Evolutionary conservation across 1,140 invertebrate species (phyloP).

Genomic region (Stegodyphus mimosarum): DNA sequence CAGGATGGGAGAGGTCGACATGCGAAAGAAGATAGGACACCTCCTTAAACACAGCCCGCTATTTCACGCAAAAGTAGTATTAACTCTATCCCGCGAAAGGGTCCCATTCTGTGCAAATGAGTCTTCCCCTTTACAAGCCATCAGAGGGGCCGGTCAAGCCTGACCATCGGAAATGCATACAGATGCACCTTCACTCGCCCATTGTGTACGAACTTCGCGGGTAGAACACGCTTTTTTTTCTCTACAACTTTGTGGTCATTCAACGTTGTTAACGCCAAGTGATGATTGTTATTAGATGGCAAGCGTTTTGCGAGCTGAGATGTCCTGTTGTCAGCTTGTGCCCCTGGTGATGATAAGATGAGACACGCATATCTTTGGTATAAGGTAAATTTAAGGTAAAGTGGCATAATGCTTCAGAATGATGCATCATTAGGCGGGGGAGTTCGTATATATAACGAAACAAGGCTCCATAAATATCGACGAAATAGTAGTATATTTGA

Average conservation of each 20-base stretch:
- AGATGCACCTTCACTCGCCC: neutral
- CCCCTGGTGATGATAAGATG: constrained; percentile 12
- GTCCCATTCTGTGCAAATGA: constrained; percentile 49
- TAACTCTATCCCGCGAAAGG: neutral
- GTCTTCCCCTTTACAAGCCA: constrained; percentile 4
- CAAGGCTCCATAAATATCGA: no score
- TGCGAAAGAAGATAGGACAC: neutral
- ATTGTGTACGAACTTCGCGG: neutral
- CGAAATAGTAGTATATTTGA: no score
- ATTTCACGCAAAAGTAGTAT: constrained; percentile 45
- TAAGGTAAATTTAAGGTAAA: neutral
- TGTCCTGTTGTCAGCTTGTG: constrained; percentile 33
- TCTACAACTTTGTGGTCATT: constrained; percentile 8
- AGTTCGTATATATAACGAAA: no score
- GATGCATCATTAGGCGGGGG: no score
- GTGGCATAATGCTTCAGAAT: no score
- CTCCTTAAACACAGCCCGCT: constrained; percentile 2
- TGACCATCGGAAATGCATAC: constrained; percentile 42
- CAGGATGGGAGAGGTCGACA: neutral
- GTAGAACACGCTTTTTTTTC: no score
- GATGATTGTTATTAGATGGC: constrained; percentile 41
- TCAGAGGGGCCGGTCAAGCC: constrained; percentile 35
- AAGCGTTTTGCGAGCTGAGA: constrained; percentile 13
- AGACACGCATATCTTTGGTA: neutral
- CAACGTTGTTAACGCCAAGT: constrained; percentile 28